A percentile compares a stretch with the other conserved stretches of the same genome.
These are phyloP conservation scores for Pao palembangensis DNA, from an alignment of 2,113 vertebrate genomes.

Conservation along the genomic window DNA sequence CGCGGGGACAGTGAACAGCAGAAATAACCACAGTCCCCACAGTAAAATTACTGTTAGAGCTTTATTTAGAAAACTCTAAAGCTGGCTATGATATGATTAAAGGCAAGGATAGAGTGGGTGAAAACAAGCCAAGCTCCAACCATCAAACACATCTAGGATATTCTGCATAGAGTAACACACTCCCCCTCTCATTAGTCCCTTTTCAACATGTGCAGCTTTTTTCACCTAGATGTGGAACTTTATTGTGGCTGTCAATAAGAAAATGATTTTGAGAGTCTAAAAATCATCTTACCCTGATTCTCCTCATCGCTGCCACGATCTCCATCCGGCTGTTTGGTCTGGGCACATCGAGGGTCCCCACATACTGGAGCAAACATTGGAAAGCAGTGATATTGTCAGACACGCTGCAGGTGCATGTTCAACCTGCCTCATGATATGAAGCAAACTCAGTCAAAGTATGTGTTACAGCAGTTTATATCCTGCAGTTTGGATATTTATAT, in stretches of 20 bases:
- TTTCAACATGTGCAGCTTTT: background rate
- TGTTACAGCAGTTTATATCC: no score
- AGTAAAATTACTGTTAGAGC: background rate
- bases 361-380: conserved; percentile 74
- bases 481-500: no score
- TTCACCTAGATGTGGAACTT: no score
- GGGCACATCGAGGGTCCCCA: conserved; percentile 86
- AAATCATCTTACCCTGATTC: conserved; percentile 82
- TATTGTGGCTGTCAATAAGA: no score
- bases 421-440: background rate
- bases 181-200: background rate
- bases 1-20: conserved; percentile 19
- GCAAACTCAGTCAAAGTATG: background rate
- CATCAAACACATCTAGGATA: background rate
- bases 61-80: no score
- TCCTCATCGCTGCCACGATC: conserved; percentile 90
- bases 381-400: background rate
- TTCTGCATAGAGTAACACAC: background rate
- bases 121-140: background rate
- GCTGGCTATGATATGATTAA: no score
- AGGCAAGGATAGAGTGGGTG: background rate
- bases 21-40: conserved; percentile 22
- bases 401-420: background rate
- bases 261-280: background rate
- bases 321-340: conserved; percentile 92